Conservation (phyloP, 2,797 vertebrate species). For the Hyperoplus lanceolatus region DNA sequence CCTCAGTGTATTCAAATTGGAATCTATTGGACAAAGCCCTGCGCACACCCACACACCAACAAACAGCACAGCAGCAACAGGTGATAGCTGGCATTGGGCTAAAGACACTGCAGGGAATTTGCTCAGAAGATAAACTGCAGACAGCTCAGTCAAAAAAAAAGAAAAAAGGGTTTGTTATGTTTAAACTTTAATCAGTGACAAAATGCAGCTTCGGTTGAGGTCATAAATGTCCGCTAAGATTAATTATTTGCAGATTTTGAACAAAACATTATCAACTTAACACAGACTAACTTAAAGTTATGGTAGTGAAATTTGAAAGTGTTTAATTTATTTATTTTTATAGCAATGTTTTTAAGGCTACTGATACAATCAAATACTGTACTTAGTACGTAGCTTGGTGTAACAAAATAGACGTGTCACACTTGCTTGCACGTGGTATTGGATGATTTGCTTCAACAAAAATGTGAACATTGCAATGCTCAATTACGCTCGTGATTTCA, state of each 20-base stretch:
- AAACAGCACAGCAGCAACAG: slow-evolving; percentile 22
- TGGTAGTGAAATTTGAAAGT: not conserved
- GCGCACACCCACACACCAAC: slow-evolving; percentile 33
- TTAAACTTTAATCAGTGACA: not conserved
- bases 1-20: slow-evolving; percentile 53
- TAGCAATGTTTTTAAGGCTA: not conserved
- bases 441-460: slow-evolving; percentile 1
- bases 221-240: slow-evolving; percentile 21
- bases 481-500: slow-evolving; percentile 28
- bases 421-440: not conserved
- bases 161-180: no score
- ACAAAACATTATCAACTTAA: slow-evolving; percentile 4
- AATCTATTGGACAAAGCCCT: slow-evolving; percentile 44
- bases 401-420: not conserved
- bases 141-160: not conserved
- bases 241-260: not conserved
- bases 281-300: not conserved
- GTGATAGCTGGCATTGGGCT: slow-evolving; percentile 19
- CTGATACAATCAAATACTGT: slow-evolving; percentile 1
- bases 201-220: slow-evolving; percentile 4
- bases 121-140: slow-evolving; percentile 10
- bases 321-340: slow-evolving; percentile 20
- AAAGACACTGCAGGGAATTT: slow-evolving; percentile 12
- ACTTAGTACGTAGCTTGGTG: not conserved
- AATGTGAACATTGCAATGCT: slow-evolving; percentile 9